Evolutionary conservation across 2,888 invertebrate species (phyloP).

Genomic region (Osedax fenrisi): DNA sequence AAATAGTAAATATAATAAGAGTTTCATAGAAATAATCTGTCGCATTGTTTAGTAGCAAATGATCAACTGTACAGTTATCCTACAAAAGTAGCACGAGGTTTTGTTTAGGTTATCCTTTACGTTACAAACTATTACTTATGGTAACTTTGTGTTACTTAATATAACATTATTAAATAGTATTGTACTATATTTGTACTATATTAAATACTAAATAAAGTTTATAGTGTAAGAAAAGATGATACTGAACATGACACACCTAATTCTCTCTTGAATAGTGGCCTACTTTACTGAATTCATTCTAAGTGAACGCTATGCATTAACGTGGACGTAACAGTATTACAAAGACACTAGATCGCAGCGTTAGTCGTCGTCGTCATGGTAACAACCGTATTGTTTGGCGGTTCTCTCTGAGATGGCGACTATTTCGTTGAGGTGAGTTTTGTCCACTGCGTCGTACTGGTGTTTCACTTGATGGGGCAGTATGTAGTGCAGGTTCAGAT

Average conservation of each 20-base stretch:
- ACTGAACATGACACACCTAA: no score
- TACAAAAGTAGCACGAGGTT: no score
- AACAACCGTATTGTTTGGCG: slow-evolving; percentile 41
- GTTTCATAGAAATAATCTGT: not conserved
- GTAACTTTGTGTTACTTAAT: no score
- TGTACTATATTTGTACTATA: no score
- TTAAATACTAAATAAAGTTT: no score
- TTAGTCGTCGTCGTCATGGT: no score
- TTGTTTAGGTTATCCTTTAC: no score
- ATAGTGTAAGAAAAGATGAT: no score
- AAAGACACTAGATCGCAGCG: not conserved
- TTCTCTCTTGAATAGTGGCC: not conserved
- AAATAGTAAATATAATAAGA: not conserved
- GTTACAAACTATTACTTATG: no score
- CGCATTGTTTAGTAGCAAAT: no score
- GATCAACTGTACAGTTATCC: no score
- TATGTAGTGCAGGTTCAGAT: slow-evolving; percentile 41
- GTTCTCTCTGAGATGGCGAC: slow-evolving; percentile 48
- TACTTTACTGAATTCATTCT: not conserved
- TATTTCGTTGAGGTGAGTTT: slow-evolving; percentile 42
- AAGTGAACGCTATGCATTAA: not conserved
- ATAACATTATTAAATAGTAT: no score
- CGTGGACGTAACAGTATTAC: not conserved
- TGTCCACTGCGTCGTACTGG: slow-evolving; percentile 58
- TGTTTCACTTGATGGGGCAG: slow-evolving; percentile 51